Conservation (phyloP, 2,888 invertebrate genomes). For the Venusia cambrica region DNA sequence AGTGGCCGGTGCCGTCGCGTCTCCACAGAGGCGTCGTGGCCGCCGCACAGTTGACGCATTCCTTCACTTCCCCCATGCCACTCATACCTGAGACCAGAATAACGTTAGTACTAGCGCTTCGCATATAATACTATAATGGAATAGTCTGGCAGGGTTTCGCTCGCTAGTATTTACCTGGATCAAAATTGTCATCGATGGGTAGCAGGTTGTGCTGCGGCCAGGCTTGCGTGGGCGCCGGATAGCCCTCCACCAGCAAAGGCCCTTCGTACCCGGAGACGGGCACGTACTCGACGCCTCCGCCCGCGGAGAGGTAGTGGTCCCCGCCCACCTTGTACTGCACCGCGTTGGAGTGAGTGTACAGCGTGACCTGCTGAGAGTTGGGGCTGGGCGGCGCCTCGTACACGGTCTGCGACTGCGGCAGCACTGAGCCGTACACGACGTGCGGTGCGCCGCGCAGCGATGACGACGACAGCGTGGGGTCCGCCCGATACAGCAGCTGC, state of each 20-base stretch:
- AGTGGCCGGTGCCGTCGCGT: conserved; percentile 98
- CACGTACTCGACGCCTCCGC: conserved; percentile 68
- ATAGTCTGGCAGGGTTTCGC: too few species aligned
- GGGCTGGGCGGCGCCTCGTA: conserved; percentile 82
- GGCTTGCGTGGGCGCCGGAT: conserved; percentile 60
- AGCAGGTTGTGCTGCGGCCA: conserved; percentile 72
- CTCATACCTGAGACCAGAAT: conserved; percentile 67
- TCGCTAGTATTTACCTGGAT: conserved; percentile 62
- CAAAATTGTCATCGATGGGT: conserved; percentile 73
- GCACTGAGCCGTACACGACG: conserved; percentile 70
- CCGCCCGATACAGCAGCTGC: conserved; percentile 82
- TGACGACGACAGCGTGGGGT: conserved; percentile 85
- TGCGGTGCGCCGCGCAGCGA: conserved; percentile 75
- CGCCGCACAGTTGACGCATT: conserved; percentile 97
- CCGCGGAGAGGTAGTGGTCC: conserved; percentile 62
- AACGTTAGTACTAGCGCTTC: too few species aligned
- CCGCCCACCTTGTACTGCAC: conserved; percentile 79
- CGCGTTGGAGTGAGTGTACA: conserved; percentile 77
- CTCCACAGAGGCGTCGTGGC: conserved; percentile 97
- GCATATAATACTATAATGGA: too few species aligned
- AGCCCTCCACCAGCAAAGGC: conserved; percentile 66
- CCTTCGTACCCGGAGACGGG: conserved; percentile 74
- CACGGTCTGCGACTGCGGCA: conserved; percentile 65
- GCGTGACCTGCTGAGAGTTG: conserved; percentile 81
- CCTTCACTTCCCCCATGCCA: conserved; percentile 84